phyloP scores from a whole-genome alignment of 2,888 invertebrate genomes.

The Flexamia atlantica region DNA sequence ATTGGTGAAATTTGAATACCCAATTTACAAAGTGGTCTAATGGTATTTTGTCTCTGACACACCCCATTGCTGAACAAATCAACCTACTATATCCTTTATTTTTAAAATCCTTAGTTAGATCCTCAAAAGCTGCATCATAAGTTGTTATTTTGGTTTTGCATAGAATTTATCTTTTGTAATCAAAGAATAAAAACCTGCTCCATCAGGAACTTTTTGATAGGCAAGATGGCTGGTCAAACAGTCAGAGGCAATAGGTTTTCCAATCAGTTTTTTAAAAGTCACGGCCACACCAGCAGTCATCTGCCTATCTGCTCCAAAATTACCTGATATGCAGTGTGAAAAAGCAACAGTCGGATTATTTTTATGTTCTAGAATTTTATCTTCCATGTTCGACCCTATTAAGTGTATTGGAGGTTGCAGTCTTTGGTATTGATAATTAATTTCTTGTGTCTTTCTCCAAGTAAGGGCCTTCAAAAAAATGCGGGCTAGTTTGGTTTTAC shows the following conservation, averaged over 20 bases:
- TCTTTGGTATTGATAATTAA: neutral
- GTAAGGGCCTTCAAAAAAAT: neutral
- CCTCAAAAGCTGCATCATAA: too few species aligned
- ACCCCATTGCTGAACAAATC: too few species aligned
- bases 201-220: neutral
- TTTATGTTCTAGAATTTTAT: too few species aligned
- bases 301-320: constrained; percentile 7
- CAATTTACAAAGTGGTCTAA: too few species aligned
- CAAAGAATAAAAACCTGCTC: neutral
- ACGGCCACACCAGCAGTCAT: neutral
- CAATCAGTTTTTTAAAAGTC: neutral
- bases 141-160: too few species aligned
- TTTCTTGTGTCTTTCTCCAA: constrained; percentile 13
- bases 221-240: neutral
- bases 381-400: too few species aligned
- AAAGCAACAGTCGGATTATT: neutral
- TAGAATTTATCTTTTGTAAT: neutral
- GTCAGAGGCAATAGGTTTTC: neutral
- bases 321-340: neutral
- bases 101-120: too few species aligned
- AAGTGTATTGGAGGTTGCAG: neutral
- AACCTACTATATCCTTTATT: too few species aligned
- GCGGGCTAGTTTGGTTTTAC: neutral
- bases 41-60: too few species aligned
- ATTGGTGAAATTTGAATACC: too few species aligned